A percentile compares a stretch with the other conserved stretches of the same genome.
phyloP scores from a whole-genome alignment of 2,888 invertebrate species.

The Lottia gigantea region DNA sequence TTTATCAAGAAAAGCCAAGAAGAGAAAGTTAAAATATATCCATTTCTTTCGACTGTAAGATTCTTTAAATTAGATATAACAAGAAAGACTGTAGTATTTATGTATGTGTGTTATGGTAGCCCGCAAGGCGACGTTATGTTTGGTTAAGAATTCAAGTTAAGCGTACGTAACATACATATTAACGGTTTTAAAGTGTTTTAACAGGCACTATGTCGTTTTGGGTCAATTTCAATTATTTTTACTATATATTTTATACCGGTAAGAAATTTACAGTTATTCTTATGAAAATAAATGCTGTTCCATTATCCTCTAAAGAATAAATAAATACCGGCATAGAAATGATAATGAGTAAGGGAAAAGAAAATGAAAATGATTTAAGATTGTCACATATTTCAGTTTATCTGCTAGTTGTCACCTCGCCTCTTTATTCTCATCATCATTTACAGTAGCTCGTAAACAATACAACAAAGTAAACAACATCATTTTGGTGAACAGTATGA shows the following conservation, averaged over 20 bases:
- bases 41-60: background rate
- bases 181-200: background rate
- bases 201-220: background rate
- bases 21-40: background rate
- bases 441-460: background rate
- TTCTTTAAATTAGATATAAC: background rate
- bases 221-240: background rate
- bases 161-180: background rate
- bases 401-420: background rate
- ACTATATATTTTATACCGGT: background rate
- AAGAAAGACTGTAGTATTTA: background rate
- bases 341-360: background rate
- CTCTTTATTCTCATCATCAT: slow-evolving; percentile 5
- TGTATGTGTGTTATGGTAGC: background rate
- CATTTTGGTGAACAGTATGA: no score
- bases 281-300: slow-evolving; percentile 1
- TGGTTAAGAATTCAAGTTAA: background rate
- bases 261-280: slow-evolving; percentile 11
- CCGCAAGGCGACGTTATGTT: slow-evolving; percentile 10
- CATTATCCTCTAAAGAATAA: background rate
- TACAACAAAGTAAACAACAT: no score
- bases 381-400: background rate
- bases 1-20: background rate
- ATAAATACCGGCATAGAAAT: background rate
- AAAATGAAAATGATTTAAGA: slow-evolving; percentile 1